phyloP scores from a whole-genome alignment of 2,113 vertebrate genomes.

The Lepisosteus oculatus region DNA sequence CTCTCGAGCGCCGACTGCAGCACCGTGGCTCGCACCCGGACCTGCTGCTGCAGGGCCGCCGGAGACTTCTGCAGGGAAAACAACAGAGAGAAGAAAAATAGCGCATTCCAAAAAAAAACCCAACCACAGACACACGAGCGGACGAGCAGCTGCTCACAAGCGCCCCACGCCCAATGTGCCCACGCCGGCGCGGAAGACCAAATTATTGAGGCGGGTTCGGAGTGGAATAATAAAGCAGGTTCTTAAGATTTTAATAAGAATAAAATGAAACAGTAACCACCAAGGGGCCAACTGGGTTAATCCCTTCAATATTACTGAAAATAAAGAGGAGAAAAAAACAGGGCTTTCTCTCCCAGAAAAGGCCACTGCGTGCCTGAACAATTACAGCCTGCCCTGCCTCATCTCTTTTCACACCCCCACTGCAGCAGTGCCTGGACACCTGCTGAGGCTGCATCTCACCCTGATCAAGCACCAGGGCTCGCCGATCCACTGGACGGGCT shows the following conservation, averaged over 20 bases:
- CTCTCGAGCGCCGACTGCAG: conserved; percentile 89
- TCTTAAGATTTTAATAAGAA: conserved; percentile 96
- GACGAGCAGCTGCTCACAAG: neutral
- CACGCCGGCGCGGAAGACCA: conserved; percentile 48
- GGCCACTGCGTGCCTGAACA: neutral
- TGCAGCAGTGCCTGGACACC: too few relatives aligned
- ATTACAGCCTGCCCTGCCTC: neutral
- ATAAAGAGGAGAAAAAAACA: conserved; percentile 64
- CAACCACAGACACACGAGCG: neutral
- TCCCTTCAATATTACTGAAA: conserved; percentile 97
- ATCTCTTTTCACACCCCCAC: too few relatives aligned
- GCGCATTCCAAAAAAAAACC: neutral
- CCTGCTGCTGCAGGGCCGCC: conserved; percentile 68
- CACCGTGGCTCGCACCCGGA: conserved; percentile 78
- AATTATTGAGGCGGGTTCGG: conserved; percentile 94
- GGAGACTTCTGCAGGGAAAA: conserved; percentile 65
- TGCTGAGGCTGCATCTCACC: too few relatives aligned
- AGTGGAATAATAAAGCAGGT: conserved; percentile 83
- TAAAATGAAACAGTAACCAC: conserved; percentile 97
- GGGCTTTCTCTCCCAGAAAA: neutral
- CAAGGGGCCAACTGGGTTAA: conserved; percentile 89
- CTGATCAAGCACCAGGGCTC: too few relatives aligned
- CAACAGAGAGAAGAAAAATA: conserved; percentile 33
- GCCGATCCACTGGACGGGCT: too few relatives aligned
- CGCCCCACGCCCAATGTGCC: conserved; percentile 15